These are phyloP conservation scores for Formica exsecta DNA, from an alignment of 1,140 invertebrate genomes.

Conservation along the genomic window DNA sequence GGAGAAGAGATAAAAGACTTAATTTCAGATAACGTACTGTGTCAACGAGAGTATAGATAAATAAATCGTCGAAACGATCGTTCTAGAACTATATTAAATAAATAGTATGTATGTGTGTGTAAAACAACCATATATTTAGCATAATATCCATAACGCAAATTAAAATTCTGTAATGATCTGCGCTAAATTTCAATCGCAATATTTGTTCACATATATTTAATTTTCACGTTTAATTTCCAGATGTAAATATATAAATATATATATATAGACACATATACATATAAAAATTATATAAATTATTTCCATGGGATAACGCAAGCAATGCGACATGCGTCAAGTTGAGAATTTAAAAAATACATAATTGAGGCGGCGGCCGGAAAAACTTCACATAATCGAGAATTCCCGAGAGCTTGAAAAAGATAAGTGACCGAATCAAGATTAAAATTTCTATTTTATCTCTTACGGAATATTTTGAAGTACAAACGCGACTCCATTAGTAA, in stretches of 20 bases:
- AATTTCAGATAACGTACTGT: conserved; percentile 44
- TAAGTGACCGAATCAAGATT: neutral
- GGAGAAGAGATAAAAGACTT: conserved; percentile 32
- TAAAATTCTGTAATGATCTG: conserved; percentile 25
- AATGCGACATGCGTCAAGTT: neutral
- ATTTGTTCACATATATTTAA: conserved; percentile 14
- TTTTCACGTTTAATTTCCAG: conserved; percentile 39
- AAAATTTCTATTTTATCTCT: neutral
- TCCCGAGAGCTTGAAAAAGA: conserved; percentile 9
- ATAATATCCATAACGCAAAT: conserved; percentile 25
- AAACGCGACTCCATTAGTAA: neutral
- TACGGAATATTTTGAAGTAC: neutral
- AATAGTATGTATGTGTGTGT: neutral
- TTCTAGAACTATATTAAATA: neutral
- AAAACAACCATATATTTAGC: neutral
- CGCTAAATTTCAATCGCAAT: conserved; percentile 28
- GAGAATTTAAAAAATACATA: conserved; percentile 30
- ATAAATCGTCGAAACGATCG: neutral
- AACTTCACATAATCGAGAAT: conserved; percentile 26
- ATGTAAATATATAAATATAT: neutral
- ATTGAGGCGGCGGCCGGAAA: neutral
- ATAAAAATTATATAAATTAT: conserved; percentile 20
- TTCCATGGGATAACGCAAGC: neutral
- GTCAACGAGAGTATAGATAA: conserved; percentile 1
- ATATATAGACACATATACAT: neutral